Percentiles rank a stretch among this genome's conserved stretches.
phyloP scores from a whole-genome alignment of 2,888 invertebrate species.

The Linnaemya tessellans region DNA sequence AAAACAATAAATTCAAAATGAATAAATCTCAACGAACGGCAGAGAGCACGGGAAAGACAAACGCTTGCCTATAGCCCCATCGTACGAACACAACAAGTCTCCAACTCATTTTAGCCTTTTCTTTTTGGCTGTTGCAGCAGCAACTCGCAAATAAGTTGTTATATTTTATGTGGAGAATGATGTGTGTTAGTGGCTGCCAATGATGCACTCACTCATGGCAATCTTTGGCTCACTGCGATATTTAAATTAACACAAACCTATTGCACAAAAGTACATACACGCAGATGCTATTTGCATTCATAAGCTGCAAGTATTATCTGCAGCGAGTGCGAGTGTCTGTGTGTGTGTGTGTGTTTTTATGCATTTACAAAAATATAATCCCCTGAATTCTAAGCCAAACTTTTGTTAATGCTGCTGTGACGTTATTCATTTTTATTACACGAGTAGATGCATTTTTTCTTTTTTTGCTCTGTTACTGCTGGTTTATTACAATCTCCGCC shows the following conservation, averaged over 20 bases:
- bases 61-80: neutral
- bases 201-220: constrained; percentile 68
- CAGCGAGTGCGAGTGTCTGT: neutral
- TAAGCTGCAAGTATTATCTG: constrained; percentile 1
- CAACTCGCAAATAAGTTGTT: constrained; percentile 61
- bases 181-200: constrained; percentile 70
- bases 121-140: neutral
- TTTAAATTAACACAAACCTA: constrained; percentile 25
- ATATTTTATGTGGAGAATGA: constrained; percentile 59
- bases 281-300: neutral
- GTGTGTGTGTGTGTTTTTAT: constrained; percentile 1
- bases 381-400: constrained; percentile 61
- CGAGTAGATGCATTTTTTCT: neutral
- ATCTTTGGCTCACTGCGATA: constrained; percentile 53
- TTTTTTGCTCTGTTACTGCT: constrained; percentile 26
- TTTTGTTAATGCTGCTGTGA: constrained; percentile 54
- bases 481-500: constrained; percentile 67
- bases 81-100: constrained; percentile 3
- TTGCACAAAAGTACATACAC: neutral
- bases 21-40: constrained; percentile 48
- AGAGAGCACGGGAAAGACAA: constrained; percentile 1
- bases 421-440: constrained; percentile 56
- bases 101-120: constrained; percentile 13
- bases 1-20: constrained; percentile 43
- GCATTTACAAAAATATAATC: constrained; percentile 21